These are phyloP conservation scores for Lepidocyrtinus sp. DNA, from an alignment of 2,888 invertebrate genomes.

Conservation along the genomic window DNA sequence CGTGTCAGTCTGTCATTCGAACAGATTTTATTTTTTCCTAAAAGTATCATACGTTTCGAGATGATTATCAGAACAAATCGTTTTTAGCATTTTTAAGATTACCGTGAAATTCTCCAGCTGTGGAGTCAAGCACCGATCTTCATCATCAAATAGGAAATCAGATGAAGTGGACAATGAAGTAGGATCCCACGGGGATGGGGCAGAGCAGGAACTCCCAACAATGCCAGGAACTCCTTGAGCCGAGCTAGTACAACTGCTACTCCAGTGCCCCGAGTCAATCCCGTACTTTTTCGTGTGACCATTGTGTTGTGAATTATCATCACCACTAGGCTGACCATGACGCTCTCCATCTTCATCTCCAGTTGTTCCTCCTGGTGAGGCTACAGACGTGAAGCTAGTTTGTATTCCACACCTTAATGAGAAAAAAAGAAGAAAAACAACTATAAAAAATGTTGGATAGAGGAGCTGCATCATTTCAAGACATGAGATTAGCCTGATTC, in stretches of 20 bases:
- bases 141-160: conserved; percentile 69
- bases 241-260: conserved; percentile 68
- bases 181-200: conserved; percentile 69
- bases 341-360: conserved; percentile 47
- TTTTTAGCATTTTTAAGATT: conserved; percentile 28
- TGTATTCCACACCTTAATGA: conserved; percentile 69
- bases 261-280: conserved; percentile 70
- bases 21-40: background rate
- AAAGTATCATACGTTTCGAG: background rate
- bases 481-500: conserved; percentile 57
- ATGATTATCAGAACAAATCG: background rate
- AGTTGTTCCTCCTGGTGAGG: conserved; percentile 57
- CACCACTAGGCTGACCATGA: conserved; percentile 10
- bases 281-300: conserved; percentile 66
- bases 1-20: background rate
- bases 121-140: conserved; percentile 69
- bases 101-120: conserved; percentile 70
- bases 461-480: background rate
- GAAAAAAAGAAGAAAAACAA: conserved; percentile 24
- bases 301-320: conserved; percentile 30
- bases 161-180: conserved; percentile 67
- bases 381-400: conserved; percentile 69
- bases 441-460: background rate
- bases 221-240: conserved; percentile 61
- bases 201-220: conserved; percentile 64